Conservation (phyloP, 2,888 invertebrate genomes). For the Silvanus unidentatus region DNA sequence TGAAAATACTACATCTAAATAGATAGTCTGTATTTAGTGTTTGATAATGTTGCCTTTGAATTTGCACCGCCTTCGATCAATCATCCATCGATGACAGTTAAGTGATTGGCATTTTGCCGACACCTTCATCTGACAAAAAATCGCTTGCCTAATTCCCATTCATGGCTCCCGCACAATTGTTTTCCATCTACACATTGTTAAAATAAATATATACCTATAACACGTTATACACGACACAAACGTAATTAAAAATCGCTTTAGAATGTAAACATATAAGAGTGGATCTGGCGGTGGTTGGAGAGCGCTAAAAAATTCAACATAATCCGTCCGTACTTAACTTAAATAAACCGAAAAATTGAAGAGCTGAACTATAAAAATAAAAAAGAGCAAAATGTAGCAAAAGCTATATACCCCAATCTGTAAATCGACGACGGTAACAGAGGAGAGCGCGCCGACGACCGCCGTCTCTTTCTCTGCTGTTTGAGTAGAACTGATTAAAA, state of each 20-base stretch:
- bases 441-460: no score
- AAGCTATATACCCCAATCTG: no score
- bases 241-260: neutral
- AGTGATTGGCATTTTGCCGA: constrained; percentile 39
- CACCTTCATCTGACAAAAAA: constrained; percentile 40
- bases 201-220: no score
- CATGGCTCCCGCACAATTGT: no score
- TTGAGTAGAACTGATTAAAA: constrained; percentile 47
- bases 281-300: no score
- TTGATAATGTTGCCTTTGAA: constrained; percentile 17
- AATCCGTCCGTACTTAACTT: constrained; percentile 25
- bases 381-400: constrained; percentile 31
- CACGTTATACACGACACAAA: neutral
- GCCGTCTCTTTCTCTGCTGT: constrained; percentile 32
- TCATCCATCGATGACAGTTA: constrained; percentile 38
- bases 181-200: no score
- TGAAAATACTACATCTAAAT: no score
- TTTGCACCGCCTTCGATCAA: constrained; percentile 37
- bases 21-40: no score
- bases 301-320: no score
- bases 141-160: no score
- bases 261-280: neutral
- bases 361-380: constrained; percentile 36
- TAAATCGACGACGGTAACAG: no score
- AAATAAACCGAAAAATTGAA: constrained; percentile 39